Base-by-base conservation (phyloP, 2,888 invertebrate genomes). In the Poecilus cupreus region DNA sequence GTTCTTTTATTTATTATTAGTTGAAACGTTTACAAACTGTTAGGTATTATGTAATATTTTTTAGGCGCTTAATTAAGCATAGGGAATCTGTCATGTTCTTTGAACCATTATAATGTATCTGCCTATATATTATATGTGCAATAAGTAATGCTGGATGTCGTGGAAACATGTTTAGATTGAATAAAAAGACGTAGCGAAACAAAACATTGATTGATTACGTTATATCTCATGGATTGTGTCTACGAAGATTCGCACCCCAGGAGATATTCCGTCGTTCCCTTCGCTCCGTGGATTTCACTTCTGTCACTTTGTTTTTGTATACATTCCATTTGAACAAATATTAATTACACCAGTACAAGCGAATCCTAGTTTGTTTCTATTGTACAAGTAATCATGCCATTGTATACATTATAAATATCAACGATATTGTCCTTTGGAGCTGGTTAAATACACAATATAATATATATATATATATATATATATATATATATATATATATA, bases 191-290 rank as follows among this genome's bases (percentile, higher is more conserved):
- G 51, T 51, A 49, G 49, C 24, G 32, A 51, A 75, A 75, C 75
- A 75, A 75, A 75, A 75, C 75, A 75, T 75, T 75, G 75, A 75
- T 75, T 75, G 51, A 75, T 75, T 51, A 75, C 75, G 49, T 75
- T 75, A 51, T 75, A 75, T 75, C 51, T 51, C 37, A 13, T 32
- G 75, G 22, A 75, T 54, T 75, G 75, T 75, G 32, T 24, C 3
- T 16, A 18, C 22, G 24, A 37, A 51, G 51, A 16, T 75, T 72
- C 72, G 22, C 72, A 24, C 72, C 46, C 72, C 26, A 26, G 60
- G 60, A 60, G 60, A 22, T n/a, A 60, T 26, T 24, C 60, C 43
- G 64, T 68, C 64, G 8, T 10, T 68, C 18, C n/a, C 18, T 37
- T 32, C 37, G 11, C 37, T 46, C 18, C 13, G 24, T 11, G 72